Evolutionary conservation across 2,797 vertebrate species (phyloP).

Genomic region (Mustela erminea): DNA sequence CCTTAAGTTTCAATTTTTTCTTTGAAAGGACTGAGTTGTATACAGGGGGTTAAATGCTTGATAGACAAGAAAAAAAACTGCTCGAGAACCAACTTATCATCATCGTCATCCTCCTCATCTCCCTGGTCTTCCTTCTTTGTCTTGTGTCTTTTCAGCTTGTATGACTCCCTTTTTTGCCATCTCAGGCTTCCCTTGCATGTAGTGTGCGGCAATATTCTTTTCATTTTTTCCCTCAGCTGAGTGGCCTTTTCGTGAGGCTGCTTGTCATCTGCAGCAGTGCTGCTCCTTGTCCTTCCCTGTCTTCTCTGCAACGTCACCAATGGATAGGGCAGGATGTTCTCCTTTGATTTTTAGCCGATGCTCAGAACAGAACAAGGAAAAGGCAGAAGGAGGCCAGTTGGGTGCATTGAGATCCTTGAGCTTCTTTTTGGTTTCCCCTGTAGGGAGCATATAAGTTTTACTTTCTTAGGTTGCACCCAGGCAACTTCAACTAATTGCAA

Average conservation of each 20-base stretch:
- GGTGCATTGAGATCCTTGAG: neutral
- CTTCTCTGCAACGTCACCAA: neutral
- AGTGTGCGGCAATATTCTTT: neutral
- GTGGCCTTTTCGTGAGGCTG: neutral
- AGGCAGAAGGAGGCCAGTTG: neutral
- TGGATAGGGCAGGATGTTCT: neutral
- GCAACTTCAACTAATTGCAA: no score
- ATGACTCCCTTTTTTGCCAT: neutral
- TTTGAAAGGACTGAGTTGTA: neutral
- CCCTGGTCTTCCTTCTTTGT: neutral
- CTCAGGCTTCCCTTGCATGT: neutral
- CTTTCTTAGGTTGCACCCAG: no score
- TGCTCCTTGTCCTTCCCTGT: neutral
- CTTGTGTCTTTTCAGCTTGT: neutral
- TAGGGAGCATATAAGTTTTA: no score
- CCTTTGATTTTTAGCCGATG: neutral
- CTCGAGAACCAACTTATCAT: neutral
- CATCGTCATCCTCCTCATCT: neutral
- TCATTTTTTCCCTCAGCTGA: neutral
- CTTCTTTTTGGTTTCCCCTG: neutral
- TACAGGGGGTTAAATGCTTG: neutral
- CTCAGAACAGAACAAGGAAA: neutral
- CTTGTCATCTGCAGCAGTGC: neutral
- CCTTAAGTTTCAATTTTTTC: conserved; percentile 16
- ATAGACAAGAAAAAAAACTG: neutral